Conservation (phyloP, 2,113 vertebrate species). For the Corythoichthys haematopterus region DNA sequence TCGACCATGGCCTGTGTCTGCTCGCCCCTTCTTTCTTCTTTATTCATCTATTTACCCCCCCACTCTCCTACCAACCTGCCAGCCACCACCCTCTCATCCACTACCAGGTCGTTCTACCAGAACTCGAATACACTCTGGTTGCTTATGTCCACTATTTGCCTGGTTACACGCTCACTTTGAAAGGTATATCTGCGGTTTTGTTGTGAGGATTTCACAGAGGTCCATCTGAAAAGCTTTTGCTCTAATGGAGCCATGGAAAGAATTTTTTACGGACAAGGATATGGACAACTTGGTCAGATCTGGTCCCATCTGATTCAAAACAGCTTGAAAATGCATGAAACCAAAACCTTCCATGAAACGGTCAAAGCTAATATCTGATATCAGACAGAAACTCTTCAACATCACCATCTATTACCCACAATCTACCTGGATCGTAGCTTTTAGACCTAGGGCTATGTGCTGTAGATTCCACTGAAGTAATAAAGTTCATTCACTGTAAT, state of each 20-base stretch:
- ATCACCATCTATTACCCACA: no score
- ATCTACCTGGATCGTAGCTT: no score
- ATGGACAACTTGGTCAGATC: no score
- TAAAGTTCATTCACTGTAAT: no score
- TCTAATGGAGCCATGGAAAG: neutral
- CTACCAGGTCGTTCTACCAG: constrained; percentile 17
- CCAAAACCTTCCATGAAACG: no score
- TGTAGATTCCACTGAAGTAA: no score
- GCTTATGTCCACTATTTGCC: neutral
- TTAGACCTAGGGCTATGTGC: no score
- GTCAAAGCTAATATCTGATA: no score
- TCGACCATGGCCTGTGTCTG: constrained; percentile 73
- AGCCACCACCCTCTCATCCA: neutral
- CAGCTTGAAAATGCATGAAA: no score
- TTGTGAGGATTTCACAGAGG: neutral
- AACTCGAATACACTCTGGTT: constrained; percentile 2
- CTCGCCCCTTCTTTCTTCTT: constrained; percentile 51
- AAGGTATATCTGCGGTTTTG: neutral
- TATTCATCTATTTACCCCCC: constrained; percentile 69
- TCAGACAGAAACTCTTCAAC: no score
- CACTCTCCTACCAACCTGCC: constrained; percentile 1
- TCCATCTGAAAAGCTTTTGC: neutral
- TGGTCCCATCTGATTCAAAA: no score
- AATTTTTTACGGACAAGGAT: neutral
- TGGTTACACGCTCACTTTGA: neutral